phyloP scores from a whole-genome alignment of 2,797 vertebrate species.

The Cynodonichthys magdalenae region DNA sequence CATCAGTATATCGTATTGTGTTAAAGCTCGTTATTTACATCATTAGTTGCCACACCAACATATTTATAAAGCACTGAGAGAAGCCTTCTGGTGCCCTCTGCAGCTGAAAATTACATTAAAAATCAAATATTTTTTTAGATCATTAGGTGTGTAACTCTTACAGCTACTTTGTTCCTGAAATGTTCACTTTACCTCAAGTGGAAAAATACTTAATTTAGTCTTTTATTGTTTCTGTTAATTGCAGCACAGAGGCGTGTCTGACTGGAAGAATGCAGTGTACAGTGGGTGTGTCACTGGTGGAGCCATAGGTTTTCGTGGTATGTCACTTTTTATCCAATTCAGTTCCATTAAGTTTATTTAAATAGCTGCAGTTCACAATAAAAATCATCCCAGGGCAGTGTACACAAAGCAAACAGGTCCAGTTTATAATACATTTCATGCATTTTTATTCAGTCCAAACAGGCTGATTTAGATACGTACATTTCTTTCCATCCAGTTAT shows the following conservation, averaged over 20 bases:
- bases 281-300: slow-evolving; percentile 96
- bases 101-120: slow-evolving; percentile 12
- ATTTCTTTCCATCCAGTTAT: no score
- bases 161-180: background rate
- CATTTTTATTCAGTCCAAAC: no score
- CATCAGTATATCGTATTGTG: background rate
- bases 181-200: background rate
- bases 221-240: slow-evolving; percentile 24
- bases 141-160: background rate
- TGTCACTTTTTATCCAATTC: slow-evolving; percentile 38
- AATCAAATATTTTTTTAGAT: background rate
- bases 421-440: no score
- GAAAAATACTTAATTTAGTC: background rate
- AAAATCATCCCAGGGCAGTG: no score
- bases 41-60: no score
- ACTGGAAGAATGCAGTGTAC: slow-evolving; percentile 97
- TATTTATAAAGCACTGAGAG: no score
- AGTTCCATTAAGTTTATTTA: background rate
- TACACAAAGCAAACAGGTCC: no score
- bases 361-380: no score
- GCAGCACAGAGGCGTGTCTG: slow-evolving; percentile 92
- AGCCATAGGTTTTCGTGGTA: slow-evolving; percentile 93
- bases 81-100: slow-evolving; percentile 40
- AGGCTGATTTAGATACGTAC: no score
- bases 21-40: background rate